A percentile compares a stretch with the other conserved stretches of the same genome.
These are phyloP conservation scores for Oxyruncus cristatus DNA, from an alignment of 2,113 vertebrate species.

Conservation along the genomic window DNA sequence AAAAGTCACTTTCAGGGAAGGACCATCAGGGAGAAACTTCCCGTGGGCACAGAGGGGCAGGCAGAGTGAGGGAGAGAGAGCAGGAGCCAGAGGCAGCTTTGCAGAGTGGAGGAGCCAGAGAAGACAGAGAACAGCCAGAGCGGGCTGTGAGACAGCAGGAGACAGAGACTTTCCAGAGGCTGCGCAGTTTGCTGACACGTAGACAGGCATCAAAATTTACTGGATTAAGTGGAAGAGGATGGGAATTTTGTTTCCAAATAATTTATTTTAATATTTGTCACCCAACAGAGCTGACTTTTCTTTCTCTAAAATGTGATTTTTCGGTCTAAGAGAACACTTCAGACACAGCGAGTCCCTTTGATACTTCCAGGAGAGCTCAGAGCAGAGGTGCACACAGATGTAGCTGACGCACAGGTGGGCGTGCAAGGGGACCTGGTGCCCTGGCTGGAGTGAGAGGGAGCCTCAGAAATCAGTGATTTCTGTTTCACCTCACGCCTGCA, in stretches of 20 bases:
- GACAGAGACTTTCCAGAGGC: not conserved
- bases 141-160: not conserved
- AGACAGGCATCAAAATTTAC: not conserved
- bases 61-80: not conserved
- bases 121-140: not conserved
- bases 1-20: not conserved
- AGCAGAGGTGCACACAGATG: not conserved
- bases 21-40: not conserved
- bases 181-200: not conserved
- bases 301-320: not conserved
- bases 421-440: not conserved
- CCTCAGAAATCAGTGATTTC: not conserved
- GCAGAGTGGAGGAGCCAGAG: not conserved
- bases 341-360: not conserved
- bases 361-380: not conserved
- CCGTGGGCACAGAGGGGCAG: not conserved
- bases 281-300: not conserved
- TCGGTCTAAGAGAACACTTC: not conserved
- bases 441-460: not conserved
- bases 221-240: not conserved
- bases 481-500: accelerated
- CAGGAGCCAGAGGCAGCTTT: not conserved
- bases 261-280: not conserved
- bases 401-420: not conserved
- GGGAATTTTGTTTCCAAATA: not conserved